These are phyloP conservation scores for Argyrosomus japonicus DNA, from an alignment of 2,113 vertebrate species.

Conservation along the genomic window DNA sequence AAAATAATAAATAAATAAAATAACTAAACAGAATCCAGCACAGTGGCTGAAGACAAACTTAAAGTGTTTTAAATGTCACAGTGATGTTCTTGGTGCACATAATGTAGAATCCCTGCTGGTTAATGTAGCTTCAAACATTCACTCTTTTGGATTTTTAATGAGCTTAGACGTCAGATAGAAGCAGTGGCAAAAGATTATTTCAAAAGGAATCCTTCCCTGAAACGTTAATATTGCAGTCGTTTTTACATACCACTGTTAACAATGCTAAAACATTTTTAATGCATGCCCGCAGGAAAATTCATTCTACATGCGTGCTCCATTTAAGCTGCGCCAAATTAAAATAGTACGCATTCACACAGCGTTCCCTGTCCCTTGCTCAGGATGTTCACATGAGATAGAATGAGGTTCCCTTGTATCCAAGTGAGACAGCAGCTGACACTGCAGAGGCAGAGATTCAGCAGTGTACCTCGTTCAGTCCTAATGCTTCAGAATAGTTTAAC, in stretches of 20 bases:
- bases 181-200: conserved; percentile 3
- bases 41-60: conserved; percentile 12
- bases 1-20: not conserved
- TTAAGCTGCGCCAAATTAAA: conserved; percentile 45
- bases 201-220: conserved; percentile 11
- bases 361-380: conserved; percentile 14
- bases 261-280: conserved; percentile 3
- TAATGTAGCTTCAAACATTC: conserved; percentile 61
- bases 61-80: conserved; percentile 48
- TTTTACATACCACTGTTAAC: conserved; percentile 12
- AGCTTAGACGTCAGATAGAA: conserved; percentile 30
- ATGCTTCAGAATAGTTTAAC: conserved; percentile 75
- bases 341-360: conserved; percentile 19
- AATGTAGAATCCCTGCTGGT: conserved; percentile 51
- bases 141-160: conserved; percentile 66
- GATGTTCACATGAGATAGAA: conserved; percentile 58
- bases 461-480: conserved; percentile 53
- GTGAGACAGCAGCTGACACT: conserved; percentile 74
- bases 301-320: conserved; percentile 40
- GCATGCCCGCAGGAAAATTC: conserved; percentile 23
- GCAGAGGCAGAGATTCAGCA: conserved; percentile 63
- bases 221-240: conserved; percentile 21
- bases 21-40: not conserved
- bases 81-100: conserved; percentile 34
- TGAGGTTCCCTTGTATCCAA: conserved; percentile 50